Base-by-base conservation (phyloP, 2,113 vertebrate genomes). In the Falcunculus frontatus region DNA sequence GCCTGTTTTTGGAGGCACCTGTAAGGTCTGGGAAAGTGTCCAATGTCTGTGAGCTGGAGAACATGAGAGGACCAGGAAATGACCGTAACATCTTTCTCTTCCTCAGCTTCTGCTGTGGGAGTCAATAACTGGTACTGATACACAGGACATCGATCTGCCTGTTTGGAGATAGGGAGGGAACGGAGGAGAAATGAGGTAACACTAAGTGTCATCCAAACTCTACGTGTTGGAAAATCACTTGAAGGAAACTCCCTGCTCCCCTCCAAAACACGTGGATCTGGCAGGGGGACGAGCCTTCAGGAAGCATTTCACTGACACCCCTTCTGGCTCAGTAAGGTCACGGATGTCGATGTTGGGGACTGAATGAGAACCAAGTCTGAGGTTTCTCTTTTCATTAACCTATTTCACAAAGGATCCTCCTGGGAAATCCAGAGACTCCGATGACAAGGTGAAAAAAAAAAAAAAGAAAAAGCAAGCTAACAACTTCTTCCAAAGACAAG, bases 61-160 rank as follows among this genome's bases (percentile, higher is more conserved):
- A 97, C 88, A 95, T 65, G 73, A 96, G 95, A 96, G 95, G 81
- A 96, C 94, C 90, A 74, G 89, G 93, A 94, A 96, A 94, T 77
- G 85, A 92, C 74, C 95, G 29, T 86, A 96, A 93, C 69, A 93
- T 92, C 86, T 94, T 97, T 96, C 78, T 96, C 97, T 97, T 97
- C 96, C 95, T 97, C 97, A 95, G 91, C 95, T 95, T 97, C 80
- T 96, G 95, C 96, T 93, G 92, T 90, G 97, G 95, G 96, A 95
- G 96, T 96, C 97, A 94, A 96, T 96, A 97, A 96, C 81, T 84
- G 94, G 93, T 95, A 96, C 75, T 78, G 90, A 88, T 96, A 95
- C 69, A 88, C 93, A 96, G 90, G 95, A 92, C 91, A 95, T 76
- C 4, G 11, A 93, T 87, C 95, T 96, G 95, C 93, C 93, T 84